Percentiles rank a stretch among this genome's conserved stretches.
Conservation (phyloP, 2,888 invertebrate species). For the Thera obeliscata region DNA sequence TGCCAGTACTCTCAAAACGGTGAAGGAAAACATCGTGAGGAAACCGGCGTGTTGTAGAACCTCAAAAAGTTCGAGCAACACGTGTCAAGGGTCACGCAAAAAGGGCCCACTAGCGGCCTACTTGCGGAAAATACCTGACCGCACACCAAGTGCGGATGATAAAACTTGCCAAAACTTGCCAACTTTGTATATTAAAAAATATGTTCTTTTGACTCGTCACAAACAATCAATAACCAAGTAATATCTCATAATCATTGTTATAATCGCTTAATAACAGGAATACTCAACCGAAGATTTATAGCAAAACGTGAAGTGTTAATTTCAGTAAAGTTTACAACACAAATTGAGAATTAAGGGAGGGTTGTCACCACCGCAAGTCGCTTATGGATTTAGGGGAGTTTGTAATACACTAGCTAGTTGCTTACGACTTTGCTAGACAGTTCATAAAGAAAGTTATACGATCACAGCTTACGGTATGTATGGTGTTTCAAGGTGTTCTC, state of each 20-base stretch:
- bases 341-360: constrained; percentile 49
- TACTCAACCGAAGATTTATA: constrained; percentile 34
- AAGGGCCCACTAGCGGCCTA: too few relatives aligned
- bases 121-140: too few relatives aligned
- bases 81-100: too few relatives aligned
- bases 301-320: constrained; percentile 46
- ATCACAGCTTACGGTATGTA: neutral
- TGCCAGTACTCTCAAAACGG: too few relatives aligned
- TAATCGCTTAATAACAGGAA: neutral
- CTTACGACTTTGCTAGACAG: constrained; percentile 40
- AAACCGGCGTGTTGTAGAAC: too few relatives aligned
- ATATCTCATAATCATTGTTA: neutral
- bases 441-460: constrained; percentile 26
- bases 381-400: constrained; percentile 44
- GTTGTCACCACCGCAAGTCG: constrained; percentile 39
- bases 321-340: constrained; percentile 46
- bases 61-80: too few relatives aligned
- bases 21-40: too few relatives aligned
- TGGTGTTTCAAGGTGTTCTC: too few relatives aligned
- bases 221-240: neutral
- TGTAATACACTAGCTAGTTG: constrained; percentile 42
- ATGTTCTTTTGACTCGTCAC: neutral
- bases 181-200: neutral
- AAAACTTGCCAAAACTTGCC: too few relatives aligned
- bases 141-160: too few relatives aligned